phyloP scores from a whole-genome alignment of 2,113 vertebrate genomes.

The Pelmatolapia mariae region DNA sequence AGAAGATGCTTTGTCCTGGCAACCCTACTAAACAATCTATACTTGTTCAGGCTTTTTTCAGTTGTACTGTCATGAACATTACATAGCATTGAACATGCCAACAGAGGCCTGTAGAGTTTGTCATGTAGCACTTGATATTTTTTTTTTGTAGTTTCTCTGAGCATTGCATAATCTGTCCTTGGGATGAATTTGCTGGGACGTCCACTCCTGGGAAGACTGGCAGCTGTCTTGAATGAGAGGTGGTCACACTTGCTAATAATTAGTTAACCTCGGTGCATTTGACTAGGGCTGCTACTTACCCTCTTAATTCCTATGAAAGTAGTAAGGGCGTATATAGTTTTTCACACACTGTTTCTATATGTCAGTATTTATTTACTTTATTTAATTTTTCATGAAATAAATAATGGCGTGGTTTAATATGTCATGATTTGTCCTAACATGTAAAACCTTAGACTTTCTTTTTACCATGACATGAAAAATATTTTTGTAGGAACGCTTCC shows the following conservation, averaged over 20 bases:
- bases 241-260: neutral
- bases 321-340: neutral
- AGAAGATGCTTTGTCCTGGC: neutral
- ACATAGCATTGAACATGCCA: neutral
- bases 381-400: neutral
- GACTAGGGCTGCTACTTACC: neutral
- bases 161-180: neutral
- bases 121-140: neutral
- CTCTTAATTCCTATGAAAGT: neutral
- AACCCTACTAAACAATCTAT: neutral
- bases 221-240: neutral
- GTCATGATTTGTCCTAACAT: neutral
- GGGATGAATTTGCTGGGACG: neutral
- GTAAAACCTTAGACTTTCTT: neutral
- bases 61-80: neutral
- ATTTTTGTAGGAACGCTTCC: neutral
- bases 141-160: neutral
- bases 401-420: rapidly evolving
- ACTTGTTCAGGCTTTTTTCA: neutral
- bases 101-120: neutral
- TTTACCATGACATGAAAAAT: neutral
- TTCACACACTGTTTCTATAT: neutral
- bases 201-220: neutral
- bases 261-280: neutral
- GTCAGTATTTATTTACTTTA: neutral